These are phyloP conservation scores for Origma solitaria DNA, from an alignment of 2,113 vertebrate species.

Conservation along the genomic window DNA sequence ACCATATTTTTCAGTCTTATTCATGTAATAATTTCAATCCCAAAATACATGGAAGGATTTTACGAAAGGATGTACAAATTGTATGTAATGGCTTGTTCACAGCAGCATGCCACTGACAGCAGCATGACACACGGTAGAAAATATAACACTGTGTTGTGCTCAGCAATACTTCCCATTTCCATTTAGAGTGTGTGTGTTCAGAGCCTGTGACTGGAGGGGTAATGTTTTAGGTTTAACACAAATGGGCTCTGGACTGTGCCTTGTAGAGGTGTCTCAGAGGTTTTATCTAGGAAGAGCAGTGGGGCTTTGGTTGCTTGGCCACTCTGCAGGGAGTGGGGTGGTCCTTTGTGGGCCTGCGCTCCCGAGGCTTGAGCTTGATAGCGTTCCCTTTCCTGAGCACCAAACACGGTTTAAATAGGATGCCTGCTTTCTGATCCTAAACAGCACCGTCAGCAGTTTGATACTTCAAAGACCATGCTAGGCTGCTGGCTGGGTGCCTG, in stretches of 20 bases:
- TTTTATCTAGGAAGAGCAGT: background rate
- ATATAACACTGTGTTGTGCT: background rate
- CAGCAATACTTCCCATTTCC: background rate
- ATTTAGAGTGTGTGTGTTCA: background rate
- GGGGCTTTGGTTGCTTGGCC: background rate
- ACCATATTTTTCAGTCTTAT: background rate
- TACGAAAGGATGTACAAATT: background rate
- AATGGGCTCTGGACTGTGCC: background rate
- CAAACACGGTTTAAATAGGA: background rate
- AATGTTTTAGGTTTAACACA: background rate
- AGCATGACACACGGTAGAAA: background rate
- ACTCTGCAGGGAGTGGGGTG: background rate
- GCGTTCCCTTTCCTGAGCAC: background rate
- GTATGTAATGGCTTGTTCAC: background rate
- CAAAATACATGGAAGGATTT: background rate
- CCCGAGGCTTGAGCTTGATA: background rate
- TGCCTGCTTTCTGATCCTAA: background rate
- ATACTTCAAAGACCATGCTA: background rate
- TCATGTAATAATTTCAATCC: background rate
- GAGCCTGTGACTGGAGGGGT: background rate
- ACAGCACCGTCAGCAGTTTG: conserved; percentile 19
- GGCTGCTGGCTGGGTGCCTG: background rate
- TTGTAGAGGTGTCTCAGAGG: background rate
- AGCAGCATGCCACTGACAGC: background rate
- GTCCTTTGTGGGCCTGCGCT: background rate